phyloP scores from a whole-genome alignment of 2,113 vertebrate genomes.

The Polypterus bichir region DNA sequence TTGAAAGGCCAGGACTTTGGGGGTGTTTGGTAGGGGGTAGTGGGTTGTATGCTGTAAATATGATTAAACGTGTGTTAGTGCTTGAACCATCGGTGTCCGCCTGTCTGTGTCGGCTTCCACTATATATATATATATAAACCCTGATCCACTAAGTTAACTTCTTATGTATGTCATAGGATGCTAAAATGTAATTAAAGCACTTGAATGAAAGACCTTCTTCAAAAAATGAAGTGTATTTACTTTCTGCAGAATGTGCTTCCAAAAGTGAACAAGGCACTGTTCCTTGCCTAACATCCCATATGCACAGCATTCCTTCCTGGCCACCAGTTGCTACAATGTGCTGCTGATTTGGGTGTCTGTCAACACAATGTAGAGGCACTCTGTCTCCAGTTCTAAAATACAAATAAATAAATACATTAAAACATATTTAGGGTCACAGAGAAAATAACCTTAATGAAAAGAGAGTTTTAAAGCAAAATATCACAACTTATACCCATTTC shows the following conservation, averaged over 20 bases:
- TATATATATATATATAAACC: too few relatives aligned
- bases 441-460: accelerated
- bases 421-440: not conserved
- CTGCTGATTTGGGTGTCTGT: constrained; percentile 89
- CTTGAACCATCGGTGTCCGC: too few relatives aligned
- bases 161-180: too few relatives aligned
- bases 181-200: too few relatives aligned
- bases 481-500: not conserved
- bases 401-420: not conserved
- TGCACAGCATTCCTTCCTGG: constrained; percentile 89
- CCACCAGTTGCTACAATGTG: constrained; percentile 89
- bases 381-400: constrained; percentile 66
- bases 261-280: constrained; percentile 78
- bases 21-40: too few relatives aligned
- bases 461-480: accelerated
- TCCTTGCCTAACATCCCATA: constrained; percentile 90
- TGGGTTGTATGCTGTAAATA: too few relatives aligned
- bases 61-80: too few relatives aligned
- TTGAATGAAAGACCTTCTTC: too few relatives aligned
- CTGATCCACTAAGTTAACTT: too few relatives aligned
- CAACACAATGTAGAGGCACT: constrained; percentile 85
- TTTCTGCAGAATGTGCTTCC: constrained; percentile 89
- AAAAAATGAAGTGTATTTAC: constrained; percentile 43
- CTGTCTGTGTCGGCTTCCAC: too few relatives aligned
- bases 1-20: too few relatives aligned